A percentile compares a stretch with the other conserved stretches of the same genome.
These are phyloP conservation scores for Tenebrosternarchus preto DNA, from an alignment of 2,113 vertebrate genomes.

Conservation along the genomic window DNA sequence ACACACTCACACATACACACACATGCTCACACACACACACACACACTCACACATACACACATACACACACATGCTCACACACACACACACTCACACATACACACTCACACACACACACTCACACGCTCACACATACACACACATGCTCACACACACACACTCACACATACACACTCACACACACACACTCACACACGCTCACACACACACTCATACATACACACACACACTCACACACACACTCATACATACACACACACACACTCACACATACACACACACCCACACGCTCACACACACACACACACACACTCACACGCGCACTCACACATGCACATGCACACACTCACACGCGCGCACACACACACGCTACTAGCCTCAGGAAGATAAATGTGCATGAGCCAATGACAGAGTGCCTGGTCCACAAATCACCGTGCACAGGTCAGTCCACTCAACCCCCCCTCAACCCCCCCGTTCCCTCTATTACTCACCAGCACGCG, in stretches of 20 bases:
- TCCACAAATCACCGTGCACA: constrained; percentile 85
- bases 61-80: constrained; percentile 33
- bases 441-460: constrained; percentile 73
- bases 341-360: constrained; percentile 53
- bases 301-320: constrained; percentile 35
- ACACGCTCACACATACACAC: constrained; percentile 65
- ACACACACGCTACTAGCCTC: constrained; percentile 72
- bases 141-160: constrained; percentile 55
- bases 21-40: constrained; percentile 53
- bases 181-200: constrained; percentile 50
- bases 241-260: no score
- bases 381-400: constrained; percentile 85
- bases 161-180: constrained; percentile 42
- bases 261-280: constrained; percentile 42
- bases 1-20: constrained; percentile 49
- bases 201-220: no score
- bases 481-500: constrained; percentile 89
- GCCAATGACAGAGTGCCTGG: constrained; percentile 83
- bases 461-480: constrained; percentile 70
- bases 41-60: constrained; percentile 61
- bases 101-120: constrained; percentile 28
- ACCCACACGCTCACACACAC: no score
- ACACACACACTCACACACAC: constrained; percentile 51
- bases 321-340: constrained; percentile 47
- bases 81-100: constrained; percentile 49